These are phyloP conservation scores for Sebastes steindachneri DNA, from an alignment of 2,797 vertebrate species.

Conservation along the genomic window DNA sequence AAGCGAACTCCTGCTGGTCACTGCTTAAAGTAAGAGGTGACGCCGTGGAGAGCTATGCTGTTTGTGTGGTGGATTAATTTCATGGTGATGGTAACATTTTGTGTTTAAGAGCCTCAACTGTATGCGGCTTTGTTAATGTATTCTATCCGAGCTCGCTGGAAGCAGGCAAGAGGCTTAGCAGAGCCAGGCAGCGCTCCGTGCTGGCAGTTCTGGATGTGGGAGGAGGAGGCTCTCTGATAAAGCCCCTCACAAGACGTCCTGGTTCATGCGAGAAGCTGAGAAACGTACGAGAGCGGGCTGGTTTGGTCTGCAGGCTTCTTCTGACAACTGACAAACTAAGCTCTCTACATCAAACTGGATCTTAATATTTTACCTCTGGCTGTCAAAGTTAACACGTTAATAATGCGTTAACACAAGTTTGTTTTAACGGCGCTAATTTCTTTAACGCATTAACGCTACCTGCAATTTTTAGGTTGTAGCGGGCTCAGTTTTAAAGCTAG, in stretches of 20 bases:
- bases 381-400: too few relatives aligned
- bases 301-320: neutral
- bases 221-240: slow-evolving; percentile 37
- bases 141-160: slow-evolving; percentile 51
- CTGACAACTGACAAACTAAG: slow-evolving; percentile 20
- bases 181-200: slow-evolving; percentile 31
- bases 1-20: neutral
- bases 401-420: too few relatives aligned
- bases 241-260: slow-evolving; percentile 26
- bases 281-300: neutral
- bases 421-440: too few relatives aligned
- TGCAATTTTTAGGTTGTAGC: too few relatives aligned
- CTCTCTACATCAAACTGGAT: slow-evolving; percentile 11
- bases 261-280: slow-evolving; percentile 22
- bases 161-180: slow-evolving; percentile 50
- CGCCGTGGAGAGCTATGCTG: neutral
- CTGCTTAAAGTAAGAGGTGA: neutral
- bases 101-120: slow-evolving; percentile 34
- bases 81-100: slow-evolving; percentile 17
- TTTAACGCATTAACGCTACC: too few relatives aligned
- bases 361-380: slow-evolving; percentile 12
- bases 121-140: slow-evolving; percentile 62
- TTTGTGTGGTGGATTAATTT: slow-evolving; percentile 34
- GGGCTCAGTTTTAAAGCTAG: too few relatives aligned
- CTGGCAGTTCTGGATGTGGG: slow-evolving; percentile 48